Conservation (phyloP, 2,113 vertebrate species). For the Agapornis roseicollis region DNA sequence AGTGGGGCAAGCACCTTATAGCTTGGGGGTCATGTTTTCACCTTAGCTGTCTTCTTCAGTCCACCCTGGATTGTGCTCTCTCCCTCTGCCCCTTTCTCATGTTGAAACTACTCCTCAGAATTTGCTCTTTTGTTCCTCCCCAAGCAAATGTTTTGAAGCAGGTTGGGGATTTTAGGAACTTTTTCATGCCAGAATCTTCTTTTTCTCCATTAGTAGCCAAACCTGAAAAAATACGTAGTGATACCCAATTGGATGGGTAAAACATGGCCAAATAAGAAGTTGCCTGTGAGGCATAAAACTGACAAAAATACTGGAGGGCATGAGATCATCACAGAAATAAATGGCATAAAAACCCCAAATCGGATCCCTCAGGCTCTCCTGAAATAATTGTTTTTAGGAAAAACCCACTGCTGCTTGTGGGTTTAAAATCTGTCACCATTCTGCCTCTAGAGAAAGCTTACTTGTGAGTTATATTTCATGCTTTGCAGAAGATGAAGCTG, state of each 20-base stretch:
- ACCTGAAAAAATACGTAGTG: neutral
- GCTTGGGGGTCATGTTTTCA: neutral
- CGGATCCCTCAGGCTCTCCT: neutral
- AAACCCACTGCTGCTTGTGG: neutral
- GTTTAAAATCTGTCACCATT: neutral
- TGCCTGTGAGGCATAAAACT: neutral
- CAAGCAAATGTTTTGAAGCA: neutral
- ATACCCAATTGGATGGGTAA: neutral
- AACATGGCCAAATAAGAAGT: neutral
- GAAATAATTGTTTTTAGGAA: neutral
- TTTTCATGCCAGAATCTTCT: neutral
- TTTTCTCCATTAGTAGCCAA: neutral
- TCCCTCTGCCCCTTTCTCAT: neutral
- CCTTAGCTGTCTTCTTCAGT: neutral
- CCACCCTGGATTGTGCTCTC: fast-evolving
- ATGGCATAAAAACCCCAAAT: neutral
- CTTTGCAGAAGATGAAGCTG: neutral
- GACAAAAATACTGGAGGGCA: neutral
- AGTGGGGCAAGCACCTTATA: neutral
- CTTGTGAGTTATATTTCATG: neutral
- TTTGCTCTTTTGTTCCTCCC: neutral
- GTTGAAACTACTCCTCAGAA: neutral
- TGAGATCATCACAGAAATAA: neutral
- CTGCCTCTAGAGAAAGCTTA: neutral
- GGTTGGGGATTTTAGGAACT: neutral